Conservation (phyloP, 2,888 invertebrate genomes). For the Ecliptopera silaceata region DNA sequence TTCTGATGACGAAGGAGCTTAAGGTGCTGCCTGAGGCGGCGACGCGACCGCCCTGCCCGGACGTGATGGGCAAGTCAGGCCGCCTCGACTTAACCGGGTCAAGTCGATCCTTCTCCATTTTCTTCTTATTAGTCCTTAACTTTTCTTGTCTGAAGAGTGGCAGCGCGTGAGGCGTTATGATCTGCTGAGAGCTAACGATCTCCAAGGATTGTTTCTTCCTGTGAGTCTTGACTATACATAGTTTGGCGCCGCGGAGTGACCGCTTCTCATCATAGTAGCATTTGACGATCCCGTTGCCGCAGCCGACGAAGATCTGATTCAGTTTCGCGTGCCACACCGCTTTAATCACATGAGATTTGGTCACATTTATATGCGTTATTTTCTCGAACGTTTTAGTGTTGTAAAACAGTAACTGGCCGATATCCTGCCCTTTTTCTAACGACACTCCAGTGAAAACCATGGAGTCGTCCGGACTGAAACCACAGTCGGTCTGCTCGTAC, state of each 20-base stretch:
- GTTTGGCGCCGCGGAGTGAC: slow-evolving; percentile 94
- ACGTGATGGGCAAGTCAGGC: slow-evolving; percentile 94
- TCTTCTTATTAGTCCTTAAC: slow-evolving; percentile 93
- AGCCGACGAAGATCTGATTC: slow-evolving; percentile 97
- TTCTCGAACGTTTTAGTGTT: slow-evolving; percentile 89
- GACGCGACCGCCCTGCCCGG: slow-evolving; percentile 95
- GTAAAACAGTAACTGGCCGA: slow-evolving; percentile 90
- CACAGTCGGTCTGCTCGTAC: slow-evolving; percentile 91
- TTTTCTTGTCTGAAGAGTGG: slow-evolving; percentile 97
- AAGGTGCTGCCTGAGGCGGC: slow-evolving; percentile 97
- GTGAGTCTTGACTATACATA: slow-evolving; percentile 92
- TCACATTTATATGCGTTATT: slow-evolving; percentile 89
- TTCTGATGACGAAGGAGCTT: slow-evolving; percentile 97
- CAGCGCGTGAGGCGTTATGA: slow-evolving; percentile 97
- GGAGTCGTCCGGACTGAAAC: slow-evolving; percentile 96
- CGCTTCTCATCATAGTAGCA: slow-evolving; percentile 95
- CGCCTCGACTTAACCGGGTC: slow-evolving; percentile 92
- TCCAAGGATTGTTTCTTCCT: slow-evolving; percentile 92
- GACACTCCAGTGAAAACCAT: slow-evolving; percentile 95
- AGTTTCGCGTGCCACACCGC: slow-evolving; percentile 97
- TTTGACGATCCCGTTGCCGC: slow-evolving; percentile 94
- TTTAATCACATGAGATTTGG: slow-evolving; percentile 93
- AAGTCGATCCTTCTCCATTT: slow-evolving; percentile 94
- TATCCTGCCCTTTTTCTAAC: slow-evolving; percentile 84
- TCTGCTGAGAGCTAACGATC: slow-evolving; percentile 94